Evolutionary conservation across 2,888 invertebrate species (phyloP).

Genomic region (Ephialtes manifestator): DNA sequence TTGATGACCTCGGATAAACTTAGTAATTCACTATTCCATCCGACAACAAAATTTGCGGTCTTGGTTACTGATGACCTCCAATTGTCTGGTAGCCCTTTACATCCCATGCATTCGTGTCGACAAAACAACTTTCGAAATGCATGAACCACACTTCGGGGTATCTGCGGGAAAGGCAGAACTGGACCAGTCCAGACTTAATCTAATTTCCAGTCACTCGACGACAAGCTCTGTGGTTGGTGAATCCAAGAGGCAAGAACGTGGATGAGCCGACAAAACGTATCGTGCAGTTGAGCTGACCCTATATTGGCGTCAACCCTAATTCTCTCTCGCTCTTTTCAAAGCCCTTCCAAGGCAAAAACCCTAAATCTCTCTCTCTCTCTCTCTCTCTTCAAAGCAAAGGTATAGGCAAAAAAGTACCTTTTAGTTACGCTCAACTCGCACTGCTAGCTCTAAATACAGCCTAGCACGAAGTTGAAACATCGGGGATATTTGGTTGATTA

Average conservation of each 20-base stretch:
- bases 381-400: background rate
- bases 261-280: slow-evolving; percentile 6
- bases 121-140: slow-evolving; percentile 46
- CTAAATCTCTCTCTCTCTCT: background rate
- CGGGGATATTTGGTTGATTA: slow-evolving; percentile 17
- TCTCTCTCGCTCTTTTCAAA: background rate
- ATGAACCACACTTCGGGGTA: slow-evolving; percentile 31
- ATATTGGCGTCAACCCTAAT: slow-evolving; percentile 5
- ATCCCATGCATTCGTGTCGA: slow-evolving; percentile 15
- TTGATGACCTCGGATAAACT: slow-evolving; percentile 4
- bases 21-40: slow-evolving; percentile 35
- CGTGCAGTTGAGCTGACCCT: slow-evolving; percentile 18
- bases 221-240: slow-evolving; percentile 25
- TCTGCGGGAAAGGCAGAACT: slow-evolving; percentile 40
- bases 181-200: slow-evolving; percentile 72
- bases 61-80: slow-evolving; percentile 51
- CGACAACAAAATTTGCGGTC: slow-evolving; percentile 48
- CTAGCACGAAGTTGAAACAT: slow-evolving; percentile 21
- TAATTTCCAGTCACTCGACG: slow-evolving; percentile 78
- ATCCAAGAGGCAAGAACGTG: slow-evolving; percentile 30
- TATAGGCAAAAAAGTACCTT: slow-evolving; percentile 21
- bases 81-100: slow-evolving; percentile 31
- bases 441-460: background rate
- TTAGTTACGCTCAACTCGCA: slow-evolving; percentile 1
- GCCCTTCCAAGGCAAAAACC: slow-evolving; percentile 8